Evolutionary conservation across 1,140 invertebrate species (phyloP).

Genomic region (Drosophila aff.): DNA sequence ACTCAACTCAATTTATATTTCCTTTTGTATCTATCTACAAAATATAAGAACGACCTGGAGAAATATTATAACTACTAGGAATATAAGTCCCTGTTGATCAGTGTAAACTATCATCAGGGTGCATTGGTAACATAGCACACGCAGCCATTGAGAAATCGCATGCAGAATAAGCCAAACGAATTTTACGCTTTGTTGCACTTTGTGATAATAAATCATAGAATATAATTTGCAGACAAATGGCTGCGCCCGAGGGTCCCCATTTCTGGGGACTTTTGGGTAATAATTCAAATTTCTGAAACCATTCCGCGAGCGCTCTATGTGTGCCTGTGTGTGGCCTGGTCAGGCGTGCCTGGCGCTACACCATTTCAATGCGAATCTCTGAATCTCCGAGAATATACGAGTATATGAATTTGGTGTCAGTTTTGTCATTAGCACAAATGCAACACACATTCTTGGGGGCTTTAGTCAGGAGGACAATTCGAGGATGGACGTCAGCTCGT

Average conservation of each 20-base stretch:
- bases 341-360: slow-evolving; percentile 42
- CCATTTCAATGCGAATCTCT: slow-evolving; percentile 33
- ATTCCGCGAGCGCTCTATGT: not conserved
- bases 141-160: slow-evolving; percentile 50
- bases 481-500: slow-evolving; percentile 6
- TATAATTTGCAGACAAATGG: slow-evolving; percentile 74
- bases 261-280: slow-evolving; percentile 57
- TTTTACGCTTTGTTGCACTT: slow-evolving; percentile 80
- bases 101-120: slow-evolving; percentile 56
- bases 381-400: slow-evolving; percentile 1
- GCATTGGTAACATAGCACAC: slow-evolving; percentile 4
- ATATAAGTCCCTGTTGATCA: slow-evolving; percentile 11
- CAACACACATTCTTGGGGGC: slow-evolving; percentile 58
- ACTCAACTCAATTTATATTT: too few relatives aligned
- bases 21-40: not conserved
- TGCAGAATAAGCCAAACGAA: slow-evolving; percentile 63
- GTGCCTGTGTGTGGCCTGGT: slow-evolving; percentile 46
- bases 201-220: slow-evolving; percentile 81
- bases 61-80: not conserved
- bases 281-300: slow-evolving; percentile 65
- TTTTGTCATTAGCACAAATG: slow-evolving; percentile 78
- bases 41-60: not conserved
- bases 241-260: slow-evolving; percentile 31
- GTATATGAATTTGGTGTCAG: slow-evolving; percentile 64
- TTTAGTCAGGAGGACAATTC: slow-evolving; percentile 55